A percentile compares a stretch with the other conserved stretches of the same genome.
Evolutionary conservation across 64 coral and sea anemone species (phyloP).

Genomic region (Montipora foliosa): DNA sequence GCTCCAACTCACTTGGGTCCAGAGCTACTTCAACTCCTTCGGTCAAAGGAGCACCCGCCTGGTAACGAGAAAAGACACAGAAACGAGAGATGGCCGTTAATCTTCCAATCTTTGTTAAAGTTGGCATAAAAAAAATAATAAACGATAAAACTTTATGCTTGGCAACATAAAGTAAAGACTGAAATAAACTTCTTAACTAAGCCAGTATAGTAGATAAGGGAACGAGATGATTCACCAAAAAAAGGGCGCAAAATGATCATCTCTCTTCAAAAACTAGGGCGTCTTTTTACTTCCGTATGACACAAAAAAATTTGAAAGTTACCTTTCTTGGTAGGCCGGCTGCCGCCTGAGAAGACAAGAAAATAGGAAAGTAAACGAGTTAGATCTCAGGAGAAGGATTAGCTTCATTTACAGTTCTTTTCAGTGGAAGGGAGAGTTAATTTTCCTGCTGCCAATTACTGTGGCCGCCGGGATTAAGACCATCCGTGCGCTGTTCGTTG

Average conservation of each 20-base stretch:
- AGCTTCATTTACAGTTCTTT: background rate
- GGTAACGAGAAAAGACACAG: background rate
- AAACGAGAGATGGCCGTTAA: background rate
- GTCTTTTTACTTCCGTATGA: background rate
- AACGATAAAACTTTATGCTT: too few relatives aligned
- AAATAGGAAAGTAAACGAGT: background rate
- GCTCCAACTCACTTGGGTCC: conserved; percentile 96
- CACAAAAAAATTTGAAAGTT: background rate
- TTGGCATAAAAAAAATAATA: too few relatives aligned
- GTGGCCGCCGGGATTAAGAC: too few relatives aligned
- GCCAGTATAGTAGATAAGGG: too few relatives aligned
- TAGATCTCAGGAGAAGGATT: background rate
- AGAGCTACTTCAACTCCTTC: conserved; percentile 97
- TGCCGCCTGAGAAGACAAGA: conserved; percentile 9
- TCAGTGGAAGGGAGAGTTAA: too few relatives aligned
- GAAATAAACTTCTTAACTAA: too few relatives aligned
- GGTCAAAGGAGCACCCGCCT: conserved; percentile 70
- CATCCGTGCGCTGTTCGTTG: too few relatives aligned
- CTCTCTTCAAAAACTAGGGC: background rate
- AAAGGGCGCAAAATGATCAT: background rate
- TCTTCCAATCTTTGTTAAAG: too few relatives aligned
- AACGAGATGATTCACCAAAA: background rate
- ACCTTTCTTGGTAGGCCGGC: conserved; percentile 56
- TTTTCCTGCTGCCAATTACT: too few relatives aligned
- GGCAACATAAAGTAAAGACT: too few relatives aligned